Percentiles rank a stretch among this genome's conserved stretches.
Conservation (phyloP, 2,888 invertebrate species). For the Drosophila eohydei region DNA sequence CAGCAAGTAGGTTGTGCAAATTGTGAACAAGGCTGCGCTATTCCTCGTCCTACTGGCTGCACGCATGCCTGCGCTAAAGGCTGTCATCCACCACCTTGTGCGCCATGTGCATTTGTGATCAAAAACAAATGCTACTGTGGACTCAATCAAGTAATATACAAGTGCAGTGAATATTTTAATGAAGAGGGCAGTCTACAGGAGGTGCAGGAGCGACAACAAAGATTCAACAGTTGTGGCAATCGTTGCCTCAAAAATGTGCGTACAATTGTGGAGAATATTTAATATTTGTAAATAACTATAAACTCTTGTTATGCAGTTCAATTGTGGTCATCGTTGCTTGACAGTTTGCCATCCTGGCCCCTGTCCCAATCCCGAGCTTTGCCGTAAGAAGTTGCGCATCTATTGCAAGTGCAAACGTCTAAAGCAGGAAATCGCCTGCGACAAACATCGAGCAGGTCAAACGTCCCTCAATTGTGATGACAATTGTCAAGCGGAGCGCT, state of each 20-base stretch:
- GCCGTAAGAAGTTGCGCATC: conserved; percentile 92
- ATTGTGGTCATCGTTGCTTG: conserved; percentile 93
- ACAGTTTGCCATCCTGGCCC: conserved; percentile 90
- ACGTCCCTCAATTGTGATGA: conserved; percentile 88
- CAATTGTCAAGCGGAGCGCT: conserved; percentile 87
- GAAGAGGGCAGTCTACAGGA: conserved; percentile 85
- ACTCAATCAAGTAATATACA: conserved; percentile 90
- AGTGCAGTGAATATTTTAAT: conserved; percentile 89
- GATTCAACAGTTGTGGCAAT: conserved; percentile 89
- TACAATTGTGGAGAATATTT: neutral
- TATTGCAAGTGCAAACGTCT: conserved; percentile 91
- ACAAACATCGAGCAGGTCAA: conserved; percentile 85
- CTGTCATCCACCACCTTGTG: conserved; percentile 91
- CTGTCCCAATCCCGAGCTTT: conserved; percentile 89
- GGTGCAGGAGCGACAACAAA: conserved; percentile 73
- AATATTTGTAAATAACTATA: neutral
- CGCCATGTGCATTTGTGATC: conserved; percentile 90
- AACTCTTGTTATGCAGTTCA: conserved; percentile 86
- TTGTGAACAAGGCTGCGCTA: conserved; percentile 87
- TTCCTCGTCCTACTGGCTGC: conserved; percentile 90
- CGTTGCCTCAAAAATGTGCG: conserved; percentile 93
- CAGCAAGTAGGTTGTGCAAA: conserved; percentile 86
- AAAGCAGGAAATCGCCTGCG: conserved; percentile 90
- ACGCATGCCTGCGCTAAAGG: conserved; percentile 89
- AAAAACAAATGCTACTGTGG: conserved; percentile 93